Percentiles rank a stretch among this genome's conserved stretches.
These are phyloP conservation scores for Bombus difficillimus DNA, from an alignment of 1,140 invertebrate genomes.

Conservation along the genomic window DNA sequence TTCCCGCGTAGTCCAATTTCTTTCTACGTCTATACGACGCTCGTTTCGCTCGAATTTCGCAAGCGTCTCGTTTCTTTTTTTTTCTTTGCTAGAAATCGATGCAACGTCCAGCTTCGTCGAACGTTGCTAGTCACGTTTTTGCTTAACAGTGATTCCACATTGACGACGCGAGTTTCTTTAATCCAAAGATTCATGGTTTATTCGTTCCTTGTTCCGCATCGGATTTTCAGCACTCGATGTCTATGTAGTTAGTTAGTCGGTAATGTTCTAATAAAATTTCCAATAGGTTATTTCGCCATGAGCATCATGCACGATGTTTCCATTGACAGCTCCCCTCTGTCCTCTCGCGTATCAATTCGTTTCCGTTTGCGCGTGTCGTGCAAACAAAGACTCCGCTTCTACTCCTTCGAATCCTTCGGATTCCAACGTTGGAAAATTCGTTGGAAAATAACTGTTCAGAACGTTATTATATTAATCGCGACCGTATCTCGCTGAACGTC, in stretches of 20 bases:
- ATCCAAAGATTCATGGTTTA: neutral
- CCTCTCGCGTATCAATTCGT: neutral
- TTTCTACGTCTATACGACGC: neutral
- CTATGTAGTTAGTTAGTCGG: neutral
- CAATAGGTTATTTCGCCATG: neutral
- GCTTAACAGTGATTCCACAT: neutral
- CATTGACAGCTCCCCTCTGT: neutral
- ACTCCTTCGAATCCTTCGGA: neutral
- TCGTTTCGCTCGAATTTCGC: neutral
- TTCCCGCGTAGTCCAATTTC: too few relatives aligned
- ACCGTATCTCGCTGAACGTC: rapidly evolving
- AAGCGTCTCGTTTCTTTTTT: too few relatives aligned
- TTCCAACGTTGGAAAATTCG: neutral
- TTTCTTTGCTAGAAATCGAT: neutral
- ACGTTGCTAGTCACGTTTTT: neutral
- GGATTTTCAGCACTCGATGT: neutral
- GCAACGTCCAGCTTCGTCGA: neutral
- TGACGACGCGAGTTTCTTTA: neutral
- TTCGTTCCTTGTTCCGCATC: neutral
- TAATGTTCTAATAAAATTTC: neutral
- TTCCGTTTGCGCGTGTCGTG: neutral
- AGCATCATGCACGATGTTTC: neutral
- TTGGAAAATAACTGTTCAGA: too few relatives aligned
- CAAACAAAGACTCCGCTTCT: too few relatives aligned
- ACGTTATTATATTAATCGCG: neutral